Evolutionary conservation across 2,113 vertebrate species (phyloP).

Genomic region (Caloenas nicobarica): DNA sequence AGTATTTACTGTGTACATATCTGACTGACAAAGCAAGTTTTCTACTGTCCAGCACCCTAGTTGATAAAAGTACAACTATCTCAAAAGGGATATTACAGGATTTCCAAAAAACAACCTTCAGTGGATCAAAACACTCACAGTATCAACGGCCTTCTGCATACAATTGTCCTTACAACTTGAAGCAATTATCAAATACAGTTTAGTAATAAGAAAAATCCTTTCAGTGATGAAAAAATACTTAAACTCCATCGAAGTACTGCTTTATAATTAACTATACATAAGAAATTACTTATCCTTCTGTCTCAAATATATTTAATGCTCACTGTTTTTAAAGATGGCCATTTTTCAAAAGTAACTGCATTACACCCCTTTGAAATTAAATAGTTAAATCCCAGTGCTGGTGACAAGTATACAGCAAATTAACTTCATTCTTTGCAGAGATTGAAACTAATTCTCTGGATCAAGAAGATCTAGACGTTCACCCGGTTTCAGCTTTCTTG

Average conservation of each 20-base stretch:
- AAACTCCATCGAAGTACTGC: slow-evolving; percentile 81
- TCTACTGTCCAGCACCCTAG: slow-evolving; percentile 80
- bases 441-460: slow-evolving; percentile 79
- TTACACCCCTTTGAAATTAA: slow-evolving; percentile 78
- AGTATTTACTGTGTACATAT: slow-evolving; percentile 81
- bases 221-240: slow-evolving; percentile 90
- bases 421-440: slow-evolving; percentile 85
- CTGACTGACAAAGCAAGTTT: slow-evolving; percentile 75
- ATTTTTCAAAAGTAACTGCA: slow-evolving; percentile 75
- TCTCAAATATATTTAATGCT: slow-evolving; percentile 84
- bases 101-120: slow-evolving; percentile 83
- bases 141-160: slow-evolving; percentile 85
- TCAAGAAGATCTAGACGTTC: slow-evolving; percentile 77
- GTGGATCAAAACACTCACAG: slow-evolving; percentile 87
- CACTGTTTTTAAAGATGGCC: slow-evolving; percentile 76
- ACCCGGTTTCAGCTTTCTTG: slow-evolving; percentile 64
- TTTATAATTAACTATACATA: slow-evolving; percentile 82
- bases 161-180: slow-evolving; percentile 76
- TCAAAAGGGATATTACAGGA: slow-evolving; percentile 78
- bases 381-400: slow-evolving; percentile 88
- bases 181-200: slow-evolving; percentile 85
- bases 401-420: slow-evolving; percentile 89
- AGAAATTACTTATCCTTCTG: slow-evolving; percentile 81
- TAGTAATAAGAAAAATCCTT: slow-evolving; percentile 84
- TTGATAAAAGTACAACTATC: slow-evolving; percentile 76